Evolutionary conservation across 35 echinoderm and acorn worm species (phyloP), one percentile per base, ranked within the genome.

Genomic region (Eucidaris tribuloides): DNA sequence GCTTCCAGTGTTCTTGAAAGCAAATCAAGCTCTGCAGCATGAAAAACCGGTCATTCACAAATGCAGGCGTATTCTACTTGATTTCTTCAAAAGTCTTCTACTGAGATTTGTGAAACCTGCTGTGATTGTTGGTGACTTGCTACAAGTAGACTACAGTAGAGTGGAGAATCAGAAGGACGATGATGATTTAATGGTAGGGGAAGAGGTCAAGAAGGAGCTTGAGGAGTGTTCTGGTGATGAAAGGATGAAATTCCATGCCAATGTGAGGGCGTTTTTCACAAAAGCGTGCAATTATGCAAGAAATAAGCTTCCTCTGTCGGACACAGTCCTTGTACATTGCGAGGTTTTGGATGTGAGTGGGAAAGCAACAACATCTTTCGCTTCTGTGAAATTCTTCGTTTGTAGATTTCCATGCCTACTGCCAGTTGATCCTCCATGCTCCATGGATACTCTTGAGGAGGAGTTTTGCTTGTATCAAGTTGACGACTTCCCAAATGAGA

Each of bases 401-500:
- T 18, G 37, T 3, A 81, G 78, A 36, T 81, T 59, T 33, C 36
- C n/a, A 7, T 81, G 78, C n/a, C 54, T 81, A 36, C 78, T 81
- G 11, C 78, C 43, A 35, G 29, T 20, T 9, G 20, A 36, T 46
- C 54, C 78, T 50, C 17, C 20, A 20, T 46, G 34, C 45, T 54
- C 46, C 29, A 4, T 54, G 45, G 66, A 72, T 20, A 9, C 43
- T 72, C 41, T 65, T 22, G 58, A 83, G 65, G 55, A 83, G 60
- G 81, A 83, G 60, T 83, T 83, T 83, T 58, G 55, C 55, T 32
- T 66, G 6, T 83, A 63, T 41, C 81, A 83, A 59, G 48, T 83
- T 7, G 81, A 83, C 30, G 14, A 32, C 23, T 29, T 83, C 42
- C 33, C 31, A 7, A 20, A 19, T 42, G 59, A 40, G 32, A 65